phyloP scores from a whole-genome alignment of 2,797 vertebrate species.

The Malacoraja senta region DNA sequence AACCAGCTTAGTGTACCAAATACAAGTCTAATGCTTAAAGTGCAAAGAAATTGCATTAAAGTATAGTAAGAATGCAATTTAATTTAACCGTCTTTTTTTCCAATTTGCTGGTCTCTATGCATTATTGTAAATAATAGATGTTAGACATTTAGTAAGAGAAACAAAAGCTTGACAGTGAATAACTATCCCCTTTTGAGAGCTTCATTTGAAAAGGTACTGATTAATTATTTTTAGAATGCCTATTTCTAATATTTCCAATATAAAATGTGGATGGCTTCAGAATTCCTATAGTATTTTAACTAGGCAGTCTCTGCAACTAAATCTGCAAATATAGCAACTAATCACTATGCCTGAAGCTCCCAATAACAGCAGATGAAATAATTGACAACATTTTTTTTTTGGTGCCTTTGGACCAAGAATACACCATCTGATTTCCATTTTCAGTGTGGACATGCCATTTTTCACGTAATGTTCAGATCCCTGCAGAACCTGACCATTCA shows the following conservation, averaged over 20 bases:
- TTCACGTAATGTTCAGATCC: neutral
- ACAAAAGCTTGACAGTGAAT: neutral
- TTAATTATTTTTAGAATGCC: neutral
- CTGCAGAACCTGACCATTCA: neutral
- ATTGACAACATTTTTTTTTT: neutral
- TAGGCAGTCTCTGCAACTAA: neutral
- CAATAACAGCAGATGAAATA: neutral
- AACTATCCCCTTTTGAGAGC: neutral
- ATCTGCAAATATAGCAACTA: neutral
- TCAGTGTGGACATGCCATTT: neutral
- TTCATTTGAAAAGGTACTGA: neutral
- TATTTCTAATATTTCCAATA: neutral
- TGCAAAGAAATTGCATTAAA: constrained; percentile 35
- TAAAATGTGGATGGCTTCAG: neutral
- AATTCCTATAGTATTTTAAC: neutral
- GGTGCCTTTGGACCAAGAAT: neutral
- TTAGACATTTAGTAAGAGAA: neutral
- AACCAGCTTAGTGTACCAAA: constrained; percentile 27
- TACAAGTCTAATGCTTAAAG: constrained; percentile 9
- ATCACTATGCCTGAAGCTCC: neutral
- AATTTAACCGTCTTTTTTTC: constrained; percentile 32
- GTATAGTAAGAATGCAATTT: neutral
- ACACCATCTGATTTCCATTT: neutral
- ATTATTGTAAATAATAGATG: constrained; percentile 34
- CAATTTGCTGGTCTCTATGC: constrained; percentile 6